These are phyloP conservation scores for Gallirallus australis DNA, from an alignment of 2,797 vertebrate genomes.

Conservation along the genomic window DNA sequence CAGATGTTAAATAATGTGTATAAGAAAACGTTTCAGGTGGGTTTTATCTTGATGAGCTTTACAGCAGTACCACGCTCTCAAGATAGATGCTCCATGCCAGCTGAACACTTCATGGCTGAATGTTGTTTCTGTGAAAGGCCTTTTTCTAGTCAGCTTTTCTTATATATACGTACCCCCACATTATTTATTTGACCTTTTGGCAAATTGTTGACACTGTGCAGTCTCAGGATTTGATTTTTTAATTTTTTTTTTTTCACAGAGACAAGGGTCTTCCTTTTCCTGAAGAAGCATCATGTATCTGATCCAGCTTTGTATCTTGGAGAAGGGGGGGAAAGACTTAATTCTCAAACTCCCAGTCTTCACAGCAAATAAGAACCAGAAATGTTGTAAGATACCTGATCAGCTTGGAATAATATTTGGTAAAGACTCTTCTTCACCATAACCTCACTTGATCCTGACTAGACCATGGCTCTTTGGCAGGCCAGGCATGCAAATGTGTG, in stretches of 20 bases:
- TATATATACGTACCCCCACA: not conserved
- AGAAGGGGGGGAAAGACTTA: not conserved
- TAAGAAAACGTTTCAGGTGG: constrained; percentile 4
- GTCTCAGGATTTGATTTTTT: not conserved
- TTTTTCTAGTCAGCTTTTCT: not conserved
- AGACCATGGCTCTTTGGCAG: not conserved
- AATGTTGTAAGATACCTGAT: not conserved
- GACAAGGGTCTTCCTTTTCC: not conserved
- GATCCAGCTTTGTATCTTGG: not conserved
- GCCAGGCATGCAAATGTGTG: not conserved
- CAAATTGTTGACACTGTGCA: not conserved
- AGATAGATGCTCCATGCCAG: not conserved
- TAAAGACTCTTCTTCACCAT: not conserved
- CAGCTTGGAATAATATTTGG: not conserved
- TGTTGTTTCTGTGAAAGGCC: not conserved
- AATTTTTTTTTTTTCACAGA: not conserved
- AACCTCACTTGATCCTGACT: not conserved
- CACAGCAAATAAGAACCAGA: not conserved
- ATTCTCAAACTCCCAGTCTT: not conserved
- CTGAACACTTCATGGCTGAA: accelerated
- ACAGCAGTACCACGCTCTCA: not conserved
- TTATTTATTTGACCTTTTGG: not conserved
- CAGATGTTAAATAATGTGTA: constrained; percentile 6
- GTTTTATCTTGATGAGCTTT: not conserved
- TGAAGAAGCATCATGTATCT: not conserved